phyloP scores from a whole-genome alignment of 2,888 invertebrate genomes.

The Mesoligia furuncula region DNA sequence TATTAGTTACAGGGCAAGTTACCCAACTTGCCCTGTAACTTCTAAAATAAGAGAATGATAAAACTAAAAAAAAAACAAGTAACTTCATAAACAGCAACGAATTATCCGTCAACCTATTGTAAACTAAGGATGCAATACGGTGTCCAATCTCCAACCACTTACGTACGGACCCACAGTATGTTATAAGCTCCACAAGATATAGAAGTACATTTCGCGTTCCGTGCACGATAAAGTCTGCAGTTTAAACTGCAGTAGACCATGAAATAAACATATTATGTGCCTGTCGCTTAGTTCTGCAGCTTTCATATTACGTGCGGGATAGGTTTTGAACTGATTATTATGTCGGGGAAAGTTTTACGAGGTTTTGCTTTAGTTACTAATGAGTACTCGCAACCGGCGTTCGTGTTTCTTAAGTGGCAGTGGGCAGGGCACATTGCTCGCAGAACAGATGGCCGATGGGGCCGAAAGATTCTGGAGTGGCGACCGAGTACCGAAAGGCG shows the following conservation, averaged over 20 bases:
- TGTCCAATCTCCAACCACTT: not conserved
- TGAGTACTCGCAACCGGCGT: not conserved
- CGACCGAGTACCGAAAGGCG: no score
- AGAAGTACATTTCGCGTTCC: constrained; percentile 4
- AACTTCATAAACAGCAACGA: not conserved
- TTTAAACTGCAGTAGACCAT: constrained; percentile 36
- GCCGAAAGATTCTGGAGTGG: no score
- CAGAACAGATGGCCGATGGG: no score
- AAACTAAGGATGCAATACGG: not conserved
- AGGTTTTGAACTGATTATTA: not conserved
- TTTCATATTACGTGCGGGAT: constrained; percentile 5
- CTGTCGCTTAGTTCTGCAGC: constrained; percentile 12
- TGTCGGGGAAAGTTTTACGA: not conserved
- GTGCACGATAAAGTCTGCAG: constrained; percentile 19
- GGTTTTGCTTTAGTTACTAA: not conserved
- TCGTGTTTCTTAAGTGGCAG: no score
- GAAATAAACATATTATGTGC: constrained; percentile 39
- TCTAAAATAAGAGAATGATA: no score
- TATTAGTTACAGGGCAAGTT: no score
- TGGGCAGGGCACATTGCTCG: no score
- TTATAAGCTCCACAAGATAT: constrained; percentile 9
- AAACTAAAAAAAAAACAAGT: not conserved
- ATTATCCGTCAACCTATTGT: not conserved
- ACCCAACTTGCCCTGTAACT: no score
- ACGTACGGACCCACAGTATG: not conserved